Evolutionary conservation across 2,888 invertebrate species (phyloP), one percentile per base, ranked within the genome.

Genomic region (Malachius bipustulatus): DNA sequence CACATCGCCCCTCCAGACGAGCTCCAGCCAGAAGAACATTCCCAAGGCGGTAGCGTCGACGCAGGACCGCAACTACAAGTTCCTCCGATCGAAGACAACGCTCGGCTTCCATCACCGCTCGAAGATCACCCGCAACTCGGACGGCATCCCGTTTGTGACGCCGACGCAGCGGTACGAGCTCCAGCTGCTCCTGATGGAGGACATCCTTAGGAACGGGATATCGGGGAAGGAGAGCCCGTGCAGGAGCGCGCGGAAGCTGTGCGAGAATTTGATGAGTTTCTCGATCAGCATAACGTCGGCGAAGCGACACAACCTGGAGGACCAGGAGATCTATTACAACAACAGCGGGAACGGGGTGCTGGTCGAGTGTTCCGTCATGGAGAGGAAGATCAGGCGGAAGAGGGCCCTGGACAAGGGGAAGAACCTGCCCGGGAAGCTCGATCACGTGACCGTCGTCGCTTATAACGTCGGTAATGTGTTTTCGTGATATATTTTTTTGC

Each of bases 381-480:
- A 80, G 47, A 77, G 81, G 54, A 68, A 78, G 45, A 63, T 67
- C n/a, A 66, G 80, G 30, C 64, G 83, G 39, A 73, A 76, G 48
- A 69, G 71, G 46, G 73, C 83, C 35, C 70, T 84, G 43, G 80
- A 83, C 43, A 79, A 79, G 56, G 73, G 82, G 49, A 57, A 61
- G 24, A 64, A 64, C 30, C 73, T 89, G 47, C 87, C 89, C 1
- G 89, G 89, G 2, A 90, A 90, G 60, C 63, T 90, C 45, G 89
- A 90, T 61, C 89, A 89, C 61, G 89, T 89, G 13, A 81, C 82
- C 3, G 77, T 85, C 12, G 79, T 83, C 32, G 87, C 87, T 2
- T 85, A 77, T 55, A 77, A 77, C 44, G 80, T 85, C 24, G 80
- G 80, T n/a, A n/a, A n/a, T n/a, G n/a, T n/a, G n/a, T n/a, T n/a